A percentile compares a stretch with the other conserved stretches of the same genome.
phyloP scores from a whole-genome alignment of 2,113 vertebrate species.

The Chloebia gouldiae region DNA sequence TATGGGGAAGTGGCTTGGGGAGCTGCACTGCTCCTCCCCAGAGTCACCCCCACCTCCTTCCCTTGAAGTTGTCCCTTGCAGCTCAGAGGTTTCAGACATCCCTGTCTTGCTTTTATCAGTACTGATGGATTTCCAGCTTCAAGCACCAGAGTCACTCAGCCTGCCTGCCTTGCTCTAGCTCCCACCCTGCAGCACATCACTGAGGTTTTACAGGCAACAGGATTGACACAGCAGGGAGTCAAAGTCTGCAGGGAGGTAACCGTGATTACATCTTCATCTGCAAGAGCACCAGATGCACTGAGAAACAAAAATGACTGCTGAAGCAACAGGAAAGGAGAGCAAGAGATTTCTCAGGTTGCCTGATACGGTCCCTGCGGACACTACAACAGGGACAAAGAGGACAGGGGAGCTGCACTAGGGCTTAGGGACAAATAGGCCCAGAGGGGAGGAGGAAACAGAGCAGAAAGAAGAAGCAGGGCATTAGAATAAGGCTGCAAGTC shows the following conservation, averaged over 20 bases:
- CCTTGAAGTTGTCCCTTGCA: fast-evolving
- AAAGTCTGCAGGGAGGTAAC: neutral
- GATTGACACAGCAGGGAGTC: neutral
- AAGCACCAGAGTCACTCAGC: neutral
- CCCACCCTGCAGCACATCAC: neutral
- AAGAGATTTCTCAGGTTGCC: neutral
- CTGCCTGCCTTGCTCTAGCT: neutral
- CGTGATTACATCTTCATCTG: neutral
- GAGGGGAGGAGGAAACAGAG: neutral
- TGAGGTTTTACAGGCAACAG: neutral
- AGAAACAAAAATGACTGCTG: neutral
- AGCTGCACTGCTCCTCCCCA: neutral
- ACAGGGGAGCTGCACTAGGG: neutral
- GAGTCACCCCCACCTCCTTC: neutral
- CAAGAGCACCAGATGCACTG: neutral
- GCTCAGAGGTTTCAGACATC: neutral
- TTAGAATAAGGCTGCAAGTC: neutral
- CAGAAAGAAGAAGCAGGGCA: neutral
- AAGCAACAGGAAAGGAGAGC: constrained; percentile 4
- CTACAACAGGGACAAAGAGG: neutral
- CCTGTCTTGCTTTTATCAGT: neutral
- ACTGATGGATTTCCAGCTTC: neutral
- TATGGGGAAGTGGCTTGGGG: fast-evolving
- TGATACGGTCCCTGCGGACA: neutral
- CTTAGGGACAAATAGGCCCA: neutral